Evolutionary conservation across 2,888 invertebrate genomes (phyloP).

Genomic region (Lamproptera curius): DNA sequence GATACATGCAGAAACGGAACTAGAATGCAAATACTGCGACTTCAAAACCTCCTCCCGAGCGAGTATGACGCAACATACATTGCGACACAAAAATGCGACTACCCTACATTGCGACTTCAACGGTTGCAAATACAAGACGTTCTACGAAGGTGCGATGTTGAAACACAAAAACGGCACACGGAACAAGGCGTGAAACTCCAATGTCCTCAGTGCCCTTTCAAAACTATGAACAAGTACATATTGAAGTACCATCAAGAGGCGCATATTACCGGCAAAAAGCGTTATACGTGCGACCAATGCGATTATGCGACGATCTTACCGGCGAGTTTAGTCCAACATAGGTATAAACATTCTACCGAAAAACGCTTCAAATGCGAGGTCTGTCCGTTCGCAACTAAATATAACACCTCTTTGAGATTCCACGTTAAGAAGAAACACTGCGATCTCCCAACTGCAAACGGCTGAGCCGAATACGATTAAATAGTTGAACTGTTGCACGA

Average conservation of each 20-base stretch:
- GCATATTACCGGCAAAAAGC: constrained; percentile 59
- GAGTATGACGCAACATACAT: constrained; percentile 62
- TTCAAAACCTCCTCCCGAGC: constrained; percentile 50
- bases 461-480: constrained; percentile 37
- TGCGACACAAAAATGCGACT: constrained; percentile 60
- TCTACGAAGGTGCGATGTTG: constrained; percentile 59
- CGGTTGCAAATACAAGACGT: constrained; percentile 59
- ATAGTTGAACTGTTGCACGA: constrained; percentile 47
- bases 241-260: constrained; percentile 66
- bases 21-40: constrained; percentile 58
- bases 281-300: constrained; percentile 61
- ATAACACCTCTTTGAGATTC: constrained; percentile 66
- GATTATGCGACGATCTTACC: constrained; percentile 66
- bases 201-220: constrained; percentile 61
- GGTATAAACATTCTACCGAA: constrained; percentile 65
- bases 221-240: constrained; percentile 68
- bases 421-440: constrained; percentile 72
- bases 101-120: constrained; percentile 53
- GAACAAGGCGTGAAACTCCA: constrained; percentile 61
- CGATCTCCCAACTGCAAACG: constrained; percentile 64
- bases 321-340: constrained; percentile 66
- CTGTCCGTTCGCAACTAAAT: constrained; percentile 68
- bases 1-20: constrained; percentile 38
- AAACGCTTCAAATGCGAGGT: constrained; percentile 70
- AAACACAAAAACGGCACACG: constrained; percentile 57